Base-by-base conservation (phyloP, 2,797 vertebrate genomes). In the Mus spretus region DNA sequence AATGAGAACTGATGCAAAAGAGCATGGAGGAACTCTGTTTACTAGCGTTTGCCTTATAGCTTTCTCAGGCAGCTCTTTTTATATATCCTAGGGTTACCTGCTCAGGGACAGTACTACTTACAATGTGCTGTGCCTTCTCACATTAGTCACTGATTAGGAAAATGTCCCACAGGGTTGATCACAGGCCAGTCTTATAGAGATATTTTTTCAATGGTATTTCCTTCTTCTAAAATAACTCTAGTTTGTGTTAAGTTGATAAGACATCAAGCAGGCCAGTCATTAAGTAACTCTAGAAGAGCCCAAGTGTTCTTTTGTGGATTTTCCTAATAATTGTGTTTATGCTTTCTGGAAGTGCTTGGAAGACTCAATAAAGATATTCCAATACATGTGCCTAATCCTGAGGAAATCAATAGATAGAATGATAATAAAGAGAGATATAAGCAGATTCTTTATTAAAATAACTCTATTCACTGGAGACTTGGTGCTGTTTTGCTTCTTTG, bases 311-410 rank as follows among this genome's bases (percentile, higher is more conserved):
- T 89, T 95, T 93, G 86, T 67, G 77, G 37, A 93, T 93, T 61
- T 92, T 88, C 31, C 57, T 97, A 95, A 96, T 96, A 97, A 96
- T 96, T 96, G 47, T 89, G 67, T 91, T 94, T 94, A 34, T 95
- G 40, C 90, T 98, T 97, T 96, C 77, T 96, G 88, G 44, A 84
- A 92, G 95, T 88, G 84, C 95, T 89, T 90, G 65, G 37, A 92
- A 92, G 67, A 93, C 78, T 97, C 95, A 93, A 89, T 93, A 96
- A 97, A 91, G 65, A 57, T 89, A 96, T 94, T 96, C 75, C 13
- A 47, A 75, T 91, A 91, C 75, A 82, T 92, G 93, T 78, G 26
- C 83, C 78, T n/a, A 81, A 37, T 90, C 61, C 86, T n/a, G 77
- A 84, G 80, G 84, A 96, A 96, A 95, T 98, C 96, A 72, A 96